Percentiles rank a stretch among this genome's conserved stretches.
Evolutionary conservation across 2,113 vertebrate species (phyloP).

Genomic region (Perca flavescens): DNA sequence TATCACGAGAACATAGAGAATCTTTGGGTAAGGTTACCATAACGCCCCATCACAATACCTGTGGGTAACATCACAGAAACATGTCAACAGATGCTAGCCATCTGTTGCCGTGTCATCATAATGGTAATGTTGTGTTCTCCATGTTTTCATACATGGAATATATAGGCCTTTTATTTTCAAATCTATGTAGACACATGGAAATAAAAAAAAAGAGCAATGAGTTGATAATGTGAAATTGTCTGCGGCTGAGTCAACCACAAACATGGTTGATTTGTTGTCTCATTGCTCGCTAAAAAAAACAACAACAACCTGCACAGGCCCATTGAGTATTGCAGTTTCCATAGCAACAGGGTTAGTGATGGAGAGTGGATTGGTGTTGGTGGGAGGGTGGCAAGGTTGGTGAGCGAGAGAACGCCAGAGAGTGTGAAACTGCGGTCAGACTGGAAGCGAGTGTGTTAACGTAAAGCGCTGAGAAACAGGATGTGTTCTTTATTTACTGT

Average conservation of each 20-base stretch:
- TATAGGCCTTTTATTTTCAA: too few species aligned
- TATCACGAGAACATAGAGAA: too few species aligned
- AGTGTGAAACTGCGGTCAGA: conserved; percentile 15
- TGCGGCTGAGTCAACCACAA: too few species aligned
- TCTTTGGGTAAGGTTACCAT: too few species aligned
- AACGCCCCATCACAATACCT: too few species aligned
- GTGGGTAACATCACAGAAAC: too few species aligned
- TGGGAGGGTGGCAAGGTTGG: conserved; percentile 2
- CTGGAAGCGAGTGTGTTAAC: neutral
- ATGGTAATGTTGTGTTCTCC: too few species aligned
- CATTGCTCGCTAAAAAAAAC: conserved; percentile 10
- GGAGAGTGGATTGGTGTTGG: conserved; percentile 50
- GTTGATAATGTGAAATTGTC: neutral
- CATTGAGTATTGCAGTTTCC: conserved; percentile 80
- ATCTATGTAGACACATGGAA: neutral
- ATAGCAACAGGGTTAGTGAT: conserved; percentile 80
- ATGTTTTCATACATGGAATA: too few species aligned
- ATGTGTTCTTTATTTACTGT: conserved; percentile 19
- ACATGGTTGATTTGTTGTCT: conserved; percentile 26
- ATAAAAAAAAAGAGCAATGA: neutral
- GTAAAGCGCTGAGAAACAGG: neutral
- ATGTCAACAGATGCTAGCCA: too few species aligned
- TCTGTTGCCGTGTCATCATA: too few species aligned
- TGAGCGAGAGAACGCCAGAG: neutral
- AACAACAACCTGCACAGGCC: conserved; percentile 21